Base-by-base conservation (phyloP, 1,140 invertebrate species). In the Drosophila quadrilineata region DNA sequence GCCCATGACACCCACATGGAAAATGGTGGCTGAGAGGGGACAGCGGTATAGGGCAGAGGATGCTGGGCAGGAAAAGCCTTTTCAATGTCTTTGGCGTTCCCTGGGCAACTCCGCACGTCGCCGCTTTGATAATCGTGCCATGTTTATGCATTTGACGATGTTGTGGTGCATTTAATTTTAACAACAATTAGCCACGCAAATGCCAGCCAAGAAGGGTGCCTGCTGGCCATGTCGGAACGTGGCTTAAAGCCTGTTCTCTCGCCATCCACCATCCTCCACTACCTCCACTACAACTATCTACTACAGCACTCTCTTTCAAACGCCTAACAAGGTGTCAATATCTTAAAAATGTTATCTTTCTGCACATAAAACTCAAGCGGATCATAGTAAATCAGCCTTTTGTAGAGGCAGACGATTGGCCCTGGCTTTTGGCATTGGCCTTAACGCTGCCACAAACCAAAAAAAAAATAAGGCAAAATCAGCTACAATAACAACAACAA, bases 381-480 rank as follows among this genome's bases (percentile, higher is more conserved):
- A 84, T 87, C 76, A 87, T 82, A 77, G 76, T 87, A 87, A 87
- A 87, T 87, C 84, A 87, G 82, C 72, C 75, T 82, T 87, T 87
- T 75, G 79, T 77, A 64, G n/a, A n/a, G 75, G 71, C 66, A 79
- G 73, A 59, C 73, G 63, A 64, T 19, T 50, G 53, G 45, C 48
- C 40, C 43, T 54, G 54, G 46, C 71, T 35, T 45, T 29, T 26
- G 22, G 10, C 40, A 26, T 10, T 41, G 0, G 6, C 38, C 1
- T 14, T 19, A 12, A 22, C 40, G 10, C 16, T 35, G 33, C n/a
- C n/a, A n/a, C n/a, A n/a, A n/a, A n/a, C n/a, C n/a, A n/a, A n/a
- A n/a, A n/a, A n/a, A n/a, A n/a, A n/a, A n/a, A n/a, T n/a, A n/a
- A n/a, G n/a, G n/a, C n/a, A n/a, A n/a, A n/a, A n/a, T n/a, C n/a